phyloP scores from a whole-genome alignment of 1,140 invertebrate genomes.

The Littorina saxatilis region DNA sequence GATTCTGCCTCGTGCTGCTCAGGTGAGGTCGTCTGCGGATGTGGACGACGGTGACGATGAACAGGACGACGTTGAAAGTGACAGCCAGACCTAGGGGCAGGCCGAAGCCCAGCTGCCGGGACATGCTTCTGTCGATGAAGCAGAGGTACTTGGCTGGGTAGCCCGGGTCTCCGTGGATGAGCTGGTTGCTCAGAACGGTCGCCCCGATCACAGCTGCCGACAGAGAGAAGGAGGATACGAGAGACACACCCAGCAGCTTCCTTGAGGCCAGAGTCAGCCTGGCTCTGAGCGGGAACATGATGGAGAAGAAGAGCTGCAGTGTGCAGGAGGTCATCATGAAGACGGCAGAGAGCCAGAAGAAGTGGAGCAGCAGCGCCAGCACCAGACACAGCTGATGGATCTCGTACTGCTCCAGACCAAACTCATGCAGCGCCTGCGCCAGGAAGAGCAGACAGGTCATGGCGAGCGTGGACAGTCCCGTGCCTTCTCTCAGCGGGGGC shows the following conservation, averaged over 20 bases:
- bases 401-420: slow-evolving; percentile 19
- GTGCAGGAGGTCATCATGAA: slow-evolving; percentile 27
- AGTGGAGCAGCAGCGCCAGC: slow-evolving; percentile 13
- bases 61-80: slow-evolving; percentile 5
- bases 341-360: slow-evolving; percentile 23
- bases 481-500: not conserved
- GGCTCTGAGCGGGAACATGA: slow-evolving; percentile 20
- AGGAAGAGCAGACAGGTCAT: not conserved
- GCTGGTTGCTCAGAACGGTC: slow-evolving; percentile 3
- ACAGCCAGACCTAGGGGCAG: slow-evolving; percentile 15
- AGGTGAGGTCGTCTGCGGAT: slow-evolving; percentile 15
- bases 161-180: slow-evolving; percentile 14
- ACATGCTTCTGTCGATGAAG: slow-evolving; percentile 12
- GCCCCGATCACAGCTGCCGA: not conserved
- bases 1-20: not conserved
- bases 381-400: slow-evolving; percentile 1
- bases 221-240: not conserved
- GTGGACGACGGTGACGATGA: slow-evolving; percentile 4
- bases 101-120: slow-evolving; percentile 24
- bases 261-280: not conserved
- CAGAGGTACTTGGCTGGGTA: not conserved
- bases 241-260: not conserved
- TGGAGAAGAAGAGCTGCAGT: slow-evolving; percentile 14
- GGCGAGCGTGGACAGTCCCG: slow-evolving; percentile 16
- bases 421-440: slow-evolving; percentile 25